Conservation (phyloP, 2,888 invertebrate genomes). For the Lithodes maja region DNA sequence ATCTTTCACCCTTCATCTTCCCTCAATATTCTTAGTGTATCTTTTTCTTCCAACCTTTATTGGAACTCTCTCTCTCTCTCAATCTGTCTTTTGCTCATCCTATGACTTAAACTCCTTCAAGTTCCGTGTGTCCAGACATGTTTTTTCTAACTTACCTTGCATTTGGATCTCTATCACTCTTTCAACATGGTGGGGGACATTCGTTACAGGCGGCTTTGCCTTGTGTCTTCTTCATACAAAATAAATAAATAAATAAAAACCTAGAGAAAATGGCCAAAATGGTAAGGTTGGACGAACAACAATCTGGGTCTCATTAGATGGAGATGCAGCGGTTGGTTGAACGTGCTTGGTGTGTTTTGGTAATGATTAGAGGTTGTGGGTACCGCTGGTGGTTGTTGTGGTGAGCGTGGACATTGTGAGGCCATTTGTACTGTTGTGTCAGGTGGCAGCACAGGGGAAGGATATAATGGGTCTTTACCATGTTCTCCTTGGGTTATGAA, state of each 20-base stretch:
- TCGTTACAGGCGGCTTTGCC: no score
- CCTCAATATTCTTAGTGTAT: no score
- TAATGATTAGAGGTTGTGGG: not conserved
- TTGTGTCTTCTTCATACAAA: no score
- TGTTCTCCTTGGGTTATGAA: no score
- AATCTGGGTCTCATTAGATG: conserved; percentile 38
- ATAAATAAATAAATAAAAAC: no score
- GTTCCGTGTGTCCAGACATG: no score
- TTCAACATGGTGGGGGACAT: no score
- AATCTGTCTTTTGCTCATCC: not conserved
- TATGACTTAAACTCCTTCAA: no score
- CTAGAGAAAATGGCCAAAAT: not conserved
- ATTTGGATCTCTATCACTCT: no score
- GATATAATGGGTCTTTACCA: not conserved
- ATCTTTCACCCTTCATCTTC: no score
- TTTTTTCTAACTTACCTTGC: no score
- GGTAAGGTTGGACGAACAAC: conserved; percentile 35
- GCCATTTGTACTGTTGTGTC: not conserved
- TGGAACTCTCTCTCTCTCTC: conserved; percentile 9
- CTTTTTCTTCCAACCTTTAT: no score
- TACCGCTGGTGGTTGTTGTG: not conserved
- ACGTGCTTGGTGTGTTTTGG: not conserved
- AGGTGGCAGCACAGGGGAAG: not conserved
- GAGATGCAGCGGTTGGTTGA: conserved; percentile 35
- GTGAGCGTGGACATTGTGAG: not conserved